Conservation (phyloP, 2,113 vertebrate species). For the Engraulis encrasicolus region DNA sequence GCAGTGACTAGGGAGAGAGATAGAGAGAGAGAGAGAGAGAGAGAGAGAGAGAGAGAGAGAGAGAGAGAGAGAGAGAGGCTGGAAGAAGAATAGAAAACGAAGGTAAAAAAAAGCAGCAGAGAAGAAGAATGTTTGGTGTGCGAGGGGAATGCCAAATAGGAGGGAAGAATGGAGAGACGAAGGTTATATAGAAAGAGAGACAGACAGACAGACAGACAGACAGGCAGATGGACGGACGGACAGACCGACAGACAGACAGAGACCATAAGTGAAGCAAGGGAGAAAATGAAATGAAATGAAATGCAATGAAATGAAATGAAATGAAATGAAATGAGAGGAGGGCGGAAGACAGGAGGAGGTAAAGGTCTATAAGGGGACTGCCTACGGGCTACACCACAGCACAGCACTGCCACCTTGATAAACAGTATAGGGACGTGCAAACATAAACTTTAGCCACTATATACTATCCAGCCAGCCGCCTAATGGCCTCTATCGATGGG, state of each 20-base stretch:
- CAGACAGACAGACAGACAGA: neutral
- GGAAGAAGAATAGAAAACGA: neutral
- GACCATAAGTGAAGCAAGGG: neutral
- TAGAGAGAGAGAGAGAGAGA: neutral
- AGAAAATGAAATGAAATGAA: neutral
- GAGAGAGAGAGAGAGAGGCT: neutral
- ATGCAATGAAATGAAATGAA: neutral
- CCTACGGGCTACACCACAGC: neutral
- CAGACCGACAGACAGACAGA: neutral
- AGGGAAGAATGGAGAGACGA: neutral
- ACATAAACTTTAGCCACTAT: constrained; percentile 12
- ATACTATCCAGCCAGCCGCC: neutral
- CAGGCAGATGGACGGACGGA: neutral
- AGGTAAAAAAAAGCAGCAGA: neutral
- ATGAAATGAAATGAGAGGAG: neutral
- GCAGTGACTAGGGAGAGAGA: neutral
- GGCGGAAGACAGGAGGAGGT: neutral
- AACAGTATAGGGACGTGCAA: neutral
- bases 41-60: neutral
- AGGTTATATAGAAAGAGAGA: neutral
- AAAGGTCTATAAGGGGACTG: neutral
- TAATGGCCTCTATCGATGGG: constrained; percentile 12
- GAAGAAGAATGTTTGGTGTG: neutral
- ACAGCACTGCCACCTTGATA: neutral
- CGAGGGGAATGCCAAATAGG: constrained; percentile 7